Conservation (phyloP, 64 coral and sea anemone species). For the Porites australiensis region DNA sequence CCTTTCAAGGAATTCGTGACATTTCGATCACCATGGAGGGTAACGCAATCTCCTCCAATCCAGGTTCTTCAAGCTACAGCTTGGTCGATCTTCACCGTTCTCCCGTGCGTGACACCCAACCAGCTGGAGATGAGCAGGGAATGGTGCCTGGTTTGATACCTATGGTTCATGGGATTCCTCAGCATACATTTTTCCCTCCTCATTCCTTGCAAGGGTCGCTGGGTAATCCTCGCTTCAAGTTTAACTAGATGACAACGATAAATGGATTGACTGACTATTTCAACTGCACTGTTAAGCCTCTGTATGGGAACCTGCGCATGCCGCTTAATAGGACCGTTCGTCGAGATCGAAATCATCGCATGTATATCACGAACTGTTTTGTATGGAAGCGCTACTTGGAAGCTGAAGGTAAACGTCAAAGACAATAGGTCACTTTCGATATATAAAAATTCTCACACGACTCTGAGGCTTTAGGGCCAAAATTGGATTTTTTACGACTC, state of each 20-base stretch:
- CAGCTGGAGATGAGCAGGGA: not conserved
- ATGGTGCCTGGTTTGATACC: not conserved
- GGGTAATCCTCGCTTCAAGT: slow-evolving; percentile 24
- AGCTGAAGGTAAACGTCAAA: too few relatives aligned
- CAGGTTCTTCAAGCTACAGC: slow-evolving; percentile 27
- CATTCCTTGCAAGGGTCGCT: not conserved
- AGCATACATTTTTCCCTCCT: slow-evolving; percentile 4
- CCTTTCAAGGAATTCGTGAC: slow-evolving; percentile 70
- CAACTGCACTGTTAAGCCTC: too few relatives aligned
- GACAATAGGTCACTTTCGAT: too few relatives aligned
- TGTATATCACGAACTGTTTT: too few relatives aligned
- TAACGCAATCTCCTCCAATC: slow-evolving; percentile 27
- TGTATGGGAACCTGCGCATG: too few relatives aligned
- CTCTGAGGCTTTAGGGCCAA: too few relatives aligned
- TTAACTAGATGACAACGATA: not conserved
- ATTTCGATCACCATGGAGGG: slow-evolving; percentile 64
- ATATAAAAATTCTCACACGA: too few relatives aligned
- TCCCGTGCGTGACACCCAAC: slow-evolving; percentile 26
- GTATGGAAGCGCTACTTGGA: too few relatives aligned
- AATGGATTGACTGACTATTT: too few relatives aligned
- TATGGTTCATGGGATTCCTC: not conserved
- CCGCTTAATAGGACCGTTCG: too few relatives aligned
- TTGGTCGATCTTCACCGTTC: slow-evolving; percentile 46
- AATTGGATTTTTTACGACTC: too few relatives aligned
- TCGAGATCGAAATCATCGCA: too few relatives aligned